Conservation (phyloP, 37 sponge, comb jelly and placozoan genomes). For the Spongilla lacustris region DNA sequence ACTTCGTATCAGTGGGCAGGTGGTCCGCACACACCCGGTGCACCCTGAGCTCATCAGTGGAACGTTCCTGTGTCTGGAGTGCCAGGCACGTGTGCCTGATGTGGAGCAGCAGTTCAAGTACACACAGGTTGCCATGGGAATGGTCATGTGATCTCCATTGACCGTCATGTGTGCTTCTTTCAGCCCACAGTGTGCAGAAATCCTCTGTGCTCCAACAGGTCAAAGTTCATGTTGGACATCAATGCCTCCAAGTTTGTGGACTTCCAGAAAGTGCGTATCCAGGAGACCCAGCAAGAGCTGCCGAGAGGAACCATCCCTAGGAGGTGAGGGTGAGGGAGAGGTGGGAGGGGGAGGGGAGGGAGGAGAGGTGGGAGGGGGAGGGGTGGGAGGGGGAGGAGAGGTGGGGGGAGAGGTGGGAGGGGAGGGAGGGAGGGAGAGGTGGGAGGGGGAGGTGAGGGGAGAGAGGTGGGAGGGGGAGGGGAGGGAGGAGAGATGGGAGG, state of each 20-base stretch:
- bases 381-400: neutral
- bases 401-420: neutral
- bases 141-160: neutral
- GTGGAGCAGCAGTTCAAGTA: slow-evolving; percentile 99
- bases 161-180: neutral
- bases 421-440: too few relatives aligned
- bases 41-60: slow-evolving; percentile 97
- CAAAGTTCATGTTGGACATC: slow-evolving; percentile 88
- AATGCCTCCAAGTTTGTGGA: slow-evolving; percentile 91
- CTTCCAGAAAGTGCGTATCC: slow-evolving; percentile 99
- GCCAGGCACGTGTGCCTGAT: slow-evolving; percentile 85
- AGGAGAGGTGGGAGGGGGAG: too few relatives aligned
- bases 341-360: too few relatives aligned
- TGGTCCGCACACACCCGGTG: slow-evolving; percentile 98
- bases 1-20: slow-evolving; percentile 96
- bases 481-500: too few relatives aligned
- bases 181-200: slow-evolving; percentile 94
- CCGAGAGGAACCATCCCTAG: slow-evolving; percentile 96
- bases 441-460: neutral
- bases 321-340: slow-evolving; percentile 33
- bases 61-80: slow-evolving; percentile 94
- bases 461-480: neutral
- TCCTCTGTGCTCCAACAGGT: slow-evolving; percentile 88
- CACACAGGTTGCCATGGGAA: slow-evolving; percentile 64
- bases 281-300: slow-evolving; percentile 97